Base-by-base conservation (phyloP, 2,113 vertebrate genomes). In the Xiphophorus maculatus region DNA sequence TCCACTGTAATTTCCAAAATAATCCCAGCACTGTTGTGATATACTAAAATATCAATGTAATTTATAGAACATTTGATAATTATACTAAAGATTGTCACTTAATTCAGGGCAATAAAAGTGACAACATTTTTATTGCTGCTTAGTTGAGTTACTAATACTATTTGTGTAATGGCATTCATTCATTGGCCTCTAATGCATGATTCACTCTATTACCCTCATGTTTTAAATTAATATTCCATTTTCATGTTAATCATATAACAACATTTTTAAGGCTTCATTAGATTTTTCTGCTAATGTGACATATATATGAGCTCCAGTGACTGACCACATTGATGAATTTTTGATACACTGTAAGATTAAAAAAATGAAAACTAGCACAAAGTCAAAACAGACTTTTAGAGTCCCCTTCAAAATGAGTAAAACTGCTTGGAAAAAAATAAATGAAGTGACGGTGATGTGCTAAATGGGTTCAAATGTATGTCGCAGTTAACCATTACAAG, bases 401-500 rank as follows among this genome's bases (percentile, higher is more conserved):
- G 37, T 73, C 63, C 73, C 82, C 84, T 89, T 86, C 73, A 79
- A 74, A 76, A 63, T 65, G 77, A 84, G 74, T 72, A 89, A 90
- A 91, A 85, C 42, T 44, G 68, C 71, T 44, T 54, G 71, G 60
- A 75, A 87, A 42, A 42, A 89, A 92, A 94, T 85, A 93, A 92
- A 93, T 91, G 87, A 84, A 84, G 88, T 92, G 88, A 91, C 71
- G 44, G 68, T 91, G 90, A 93, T 92, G 90, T 93, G 84, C 90
- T 96, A 95, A 96, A 95, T 95, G 93, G 89, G 95, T 95, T 96
- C 93, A 96, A 96, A 94, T 94, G 89, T 94, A 93, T 92, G 92
- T 93, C 93, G 85, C 93, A 93, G 92, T 95, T 95, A 92, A 88
- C 91, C 89, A 94, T 95, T 94, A 94, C 94, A 97, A 97, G 95